Evolutionary conservation across 2,113 vertebrate genomes (phyloP).

Genomic region (Esox niger): DNA sequence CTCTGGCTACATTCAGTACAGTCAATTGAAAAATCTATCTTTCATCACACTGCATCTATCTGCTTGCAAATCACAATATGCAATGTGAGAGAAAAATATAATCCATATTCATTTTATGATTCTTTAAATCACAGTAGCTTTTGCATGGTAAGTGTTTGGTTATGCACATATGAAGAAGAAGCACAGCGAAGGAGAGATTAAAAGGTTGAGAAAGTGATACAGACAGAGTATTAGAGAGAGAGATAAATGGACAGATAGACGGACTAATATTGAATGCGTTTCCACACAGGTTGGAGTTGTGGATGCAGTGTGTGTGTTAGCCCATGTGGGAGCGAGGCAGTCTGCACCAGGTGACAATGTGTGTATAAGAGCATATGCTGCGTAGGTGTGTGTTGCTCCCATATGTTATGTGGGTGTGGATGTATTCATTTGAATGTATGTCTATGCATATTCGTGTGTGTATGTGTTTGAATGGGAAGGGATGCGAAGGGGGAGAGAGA

Average conservation of each 20-base stretch:
- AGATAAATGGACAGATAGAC: no score
- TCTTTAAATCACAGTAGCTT: conserved; percentile 19
- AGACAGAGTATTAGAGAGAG: background rate
- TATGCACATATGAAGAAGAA: background rate
- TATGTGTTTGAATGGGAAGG: background rate
- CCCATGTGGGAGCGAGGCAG: background rate
- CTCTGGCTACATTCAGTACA: background rate
- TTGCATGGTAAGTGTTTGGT: background rate
- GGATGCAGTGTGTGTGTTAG: background rate
- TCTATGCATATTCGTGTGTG: background rate
- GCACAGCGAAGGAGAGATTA: no score
- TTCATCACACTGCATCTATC: background rate
- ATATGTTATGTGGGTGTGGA: background rate
- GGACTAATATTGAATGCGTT: no score
- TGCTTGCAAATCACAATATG: background rate
- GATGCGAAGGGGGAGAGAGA: background rate
- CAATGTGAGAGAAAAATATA: background rate
- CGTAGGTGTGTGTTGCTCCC: background rate
- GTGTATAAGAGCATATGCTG: background rate
- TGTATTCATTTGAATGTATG: background rate
- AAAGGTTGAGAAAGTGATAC: no score
- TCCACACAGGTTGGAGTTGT: no score
- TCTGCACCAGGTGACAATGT: background rate
- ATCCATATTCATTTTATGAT: background rate
- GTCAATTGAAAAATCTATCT: background rate